Evolutionary conservation across 2,888 invertebrate genomes (phyloP).

Genomic region (Plagodis dolabraria): DNA sequence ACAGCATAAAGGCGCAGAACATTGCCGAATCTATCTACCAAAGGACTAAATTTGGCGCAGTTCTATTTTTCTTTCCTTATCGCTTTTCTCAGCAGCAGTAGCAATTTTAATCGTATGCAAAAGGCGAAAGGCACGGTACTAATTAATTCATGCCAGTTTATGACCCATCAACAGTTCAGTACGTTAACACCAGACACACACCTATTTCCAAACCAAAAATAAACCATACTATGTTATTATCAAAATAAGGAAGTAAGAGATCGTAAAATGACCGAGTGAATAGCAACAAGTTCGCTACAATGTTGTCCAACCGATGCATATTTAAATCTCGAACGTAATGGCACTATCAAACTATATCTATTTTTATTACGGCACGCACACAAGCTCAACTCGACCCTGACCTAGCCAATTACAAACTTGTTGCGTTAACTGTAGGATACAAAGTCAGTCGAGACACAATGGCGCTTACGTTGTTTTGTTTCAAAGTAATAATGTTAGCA

Average conservation of each 20-base stretch:
- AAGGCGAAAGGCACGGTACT: too few relatives aligned
- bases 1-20: too few relatives aligned
- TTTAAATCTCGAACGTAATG: constrained; percentile 64
- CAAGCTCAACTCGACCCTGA: constrained; percentile 20
- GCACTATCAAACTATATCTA: constrained; percentile 58
- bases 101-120: too few relatives aligned
- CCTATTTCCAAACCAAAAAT: constrained; percentile 32
- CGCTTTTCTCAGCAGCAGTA: too few relatives aligned
- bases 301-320: constrained; percentile 61
- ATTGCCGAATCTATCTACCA: too few relatives aligned
- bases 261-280: constrained; percentile 51
- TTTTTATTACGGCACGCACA: constrained; percentile 55
- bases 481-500: constrained; percentile 24
- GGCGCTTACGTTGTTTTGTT: constrained; percentile 37
- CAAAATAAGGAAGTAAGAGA: constrained; percentile 64
- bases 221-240: constrained; percentile 52
- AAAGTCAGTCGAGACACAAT: constrained; percentile 29
- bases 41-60: too few relatives aligned
- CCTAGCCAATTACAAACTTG: constrained; percentile 35
- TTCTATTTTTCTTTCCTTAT: too few relatives aligned
- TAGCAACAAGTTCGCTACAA: constrained; percentile 62
- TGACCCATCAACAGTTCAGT: neutral
- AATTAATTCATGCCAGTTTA: constrained; percentile 1
- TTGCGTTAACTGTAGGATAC: constrained; percentile 24
- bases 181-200: neutral